Conservation (phyloP, 2,888 invertebrate species). For the Unio delphinus region DNA sequence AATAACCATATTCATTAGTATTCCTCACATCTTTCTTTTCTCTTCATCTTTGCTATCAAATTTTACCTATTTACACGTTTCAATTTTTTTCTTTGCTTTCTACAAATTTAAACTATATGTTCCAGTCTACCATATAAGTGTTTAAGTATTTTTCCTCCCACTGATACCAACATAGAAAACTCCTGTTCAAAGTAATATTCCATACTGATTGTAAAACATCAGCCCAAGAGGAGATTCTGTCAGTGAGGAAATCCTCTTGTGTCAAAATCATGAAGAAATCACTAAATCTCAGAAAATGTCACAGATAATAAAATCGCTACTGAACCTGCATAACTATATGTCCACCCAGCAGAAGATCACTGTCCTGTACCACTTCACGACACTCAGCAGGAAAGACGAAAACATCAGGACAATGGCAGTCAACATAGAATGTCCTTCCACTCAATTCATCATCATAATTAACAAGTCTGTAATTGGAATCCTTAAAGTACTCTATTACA, state of each 20-base stretch:
- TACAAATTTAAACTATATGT: no score
- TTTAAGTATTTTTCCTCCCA: no score
- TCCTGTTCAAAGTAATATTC: no score
- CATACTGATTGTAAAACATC: no score
- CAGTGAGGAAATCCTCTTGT: not conserved
- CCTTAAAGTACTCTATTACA: constrained; percentile 51
- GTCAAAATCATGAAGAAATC: not conserved
- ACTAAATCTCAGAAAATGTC: not conserved
- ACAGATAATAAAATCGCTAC: not conserved
- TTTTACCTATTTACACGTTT: no score
- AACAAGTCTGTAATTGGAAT: constrained; percentile 51
- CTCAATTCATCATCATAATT: constrained; percentile 31
- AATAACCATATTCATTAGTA: no score
- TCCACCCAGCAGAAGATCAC: constrained; percentile 51
- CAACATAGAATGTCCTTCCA: constrained; percentile 53
- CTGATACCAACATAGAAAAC: no score
- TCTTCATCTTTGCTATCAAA: no score
- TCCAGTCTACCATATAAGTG: no score
- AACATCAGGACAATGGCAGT: constrained; percentile 64
- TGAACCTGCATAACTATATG: constrained; percentile 66
- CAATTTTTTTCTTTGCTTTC: no score
- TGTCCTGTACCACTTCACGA: constrained; percentile 47
- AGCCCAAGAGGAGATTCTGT: not conserved
- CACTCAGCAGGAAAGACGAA: constrained; percentile 62
- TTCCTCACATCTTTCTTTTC: no score